Evolutionary conservation across 2,797 vertebrate species (phyloP), one percentile per base, ranked within the genome.

Genomic region (Trachurus trachurus): DNA sequence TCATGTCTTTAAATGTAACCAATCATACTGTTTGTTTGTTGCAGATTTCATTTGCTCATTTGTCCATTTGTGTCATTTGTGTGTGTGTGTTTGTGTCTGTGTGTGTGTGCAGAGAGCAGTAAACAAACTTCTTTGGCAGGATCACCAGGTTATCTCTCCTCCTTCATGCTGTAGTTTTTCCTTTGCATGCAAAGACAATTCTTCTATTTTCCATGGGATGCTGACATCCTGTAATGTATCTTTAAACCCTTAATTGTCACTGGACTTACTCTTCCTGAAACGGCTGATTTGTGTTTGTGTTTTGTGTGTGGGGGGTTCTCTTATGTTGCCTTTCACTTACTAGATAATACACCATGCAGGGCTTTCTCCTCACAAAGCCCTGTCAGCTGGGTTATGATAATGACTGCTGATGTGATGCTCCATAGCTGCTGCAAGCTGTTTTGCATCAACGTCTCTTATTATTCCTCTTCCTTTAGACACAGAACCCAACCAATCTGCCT

Each of bases 31-130:
- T 50, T 1, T 52, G 42, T 74, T 45, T 62, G 9, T 65, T 45
- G 13, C 47, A 17, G 19, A 44, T 77, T 37, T 57, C 11, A 76
- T 79, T 67, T 37, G 15, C 21, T 81, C 42, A 86, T 78, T 54
- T 80, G 59, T 78, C 62, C 71, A 58, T 84, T 80, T 88, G 70
- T 90, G 69, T 84, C 60, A 17, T 85, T 76, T 81, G 67, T 49
- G 26, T 81, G 52, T 58, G 44, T 78, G 71, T 68, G 58, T 72
- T 45, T 66, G 74, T 77, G 45, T 58, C 31, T 70, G 44, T 63
- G 26, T 26, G 16, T 56, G 76, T 77, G 82, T 83, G 78, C 66
- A 94, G 93, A 86, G 42, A 85, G 91, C 91, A 63, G 87, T 93
- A 21, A 56, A 89, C 75, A 61, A 47, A 10, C 90, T 93, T 61